These are phyloP conservation scores for Catocala nupta DNA, from an alignment of 2,888 invertebrate species.

Conservation along the genomic window DNA sequence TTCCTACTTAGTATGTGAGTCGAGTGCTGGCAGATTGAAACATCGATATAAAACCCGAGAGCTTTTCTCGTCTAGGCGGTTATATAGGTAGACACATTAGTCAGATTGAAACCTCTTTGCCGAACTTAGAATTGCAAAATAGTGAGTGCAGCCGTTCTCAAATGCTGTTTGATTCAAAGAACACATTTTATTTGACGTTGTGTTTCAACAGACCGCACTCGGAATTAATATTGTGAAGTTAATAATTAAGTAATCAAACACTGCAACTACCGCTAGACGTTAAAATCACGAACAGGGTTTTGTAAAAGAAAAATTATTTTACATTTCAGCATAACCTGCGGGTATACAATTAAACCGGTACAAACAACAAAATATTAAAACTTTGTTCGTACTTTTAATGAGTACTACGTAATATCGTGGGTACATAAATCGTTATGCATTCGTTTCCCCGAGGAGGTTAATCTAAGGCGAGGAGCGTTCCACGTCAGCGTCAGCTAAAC, in stretches of 20 bases:
- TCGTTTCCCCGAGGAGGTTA: conserved; percentile 72
- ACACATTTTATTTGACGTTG: conserved; percentile 60
- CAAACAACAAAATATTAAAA: conserved; percentile 4
- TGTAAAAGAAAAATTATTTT: neutral
- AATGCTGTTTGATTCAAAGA: conserved; percentile 77
- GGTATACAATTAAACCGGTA: conserved; percentile 25
- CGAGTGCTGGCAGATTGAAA: conserved; percentile 37
- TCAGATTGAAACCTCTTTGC: conserved; percentile 82
- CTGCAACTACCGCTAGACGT: neutral
- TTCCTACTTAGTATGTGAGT: conserved; percentile 24
- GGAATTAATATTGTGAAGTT: conserved; percentile 16
- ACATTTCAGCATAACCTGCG: neutral
- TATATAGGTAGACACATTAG: conserved; percentile 77
- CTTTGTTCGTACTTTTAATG: conserved; percentile 13
- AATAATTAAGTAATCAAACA: neutral
- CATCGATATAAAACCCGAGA: conserved; percentile 46
- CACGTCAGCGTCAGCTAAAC: conserved; percentile 69
- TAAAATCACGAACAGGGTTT: neutral
- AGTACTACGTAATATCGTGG: conserved; percentile 30
- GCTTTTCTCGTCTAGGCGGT: conserved; percentile 47
- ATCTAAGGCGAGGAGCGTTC: conserved; percentile 73
- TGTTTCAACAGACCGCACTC: conserved; percentile 45
- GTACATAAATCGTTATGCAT: conserved; percentile 55
- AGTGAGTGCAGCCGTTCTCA: conserved; percentile 73
- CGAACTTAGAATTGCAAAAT: conserved; percentile 84